Evolutionary conservation across 1,140 invertebrate species (phyloP), one percentile per base, ranked within the genome.

Genomic region (Drosophila nannoptera): DNA sequence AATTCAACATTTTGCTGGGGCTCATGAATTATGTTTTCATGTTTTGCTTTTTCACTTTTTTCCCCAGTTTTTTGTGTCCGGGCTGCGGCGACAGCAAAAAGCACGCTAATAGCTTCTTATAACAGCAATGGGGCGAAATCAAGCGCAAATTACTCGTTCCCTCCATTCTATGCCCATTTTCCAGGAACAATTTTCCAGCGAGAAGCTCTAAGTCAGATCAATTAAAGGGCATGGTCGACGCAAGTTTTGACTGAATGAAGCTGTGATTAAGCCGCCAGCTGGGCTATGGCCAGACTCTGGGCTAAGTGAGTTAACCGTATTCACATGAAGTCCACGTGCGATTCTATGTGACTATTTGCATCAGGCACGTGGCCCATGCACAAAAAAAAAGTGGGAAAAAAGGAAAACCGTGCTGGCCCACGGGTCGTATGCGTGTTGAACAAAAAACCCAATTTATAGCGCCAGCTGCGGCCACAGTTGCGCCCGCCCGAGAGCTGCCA

Each of bases 51-150:
- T 73, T 33, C 48, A 35, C 59, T 53, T 52, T 69, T 48, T 53
- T n/a, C n/a, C 38, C 5, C 22, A 36, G 12, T 36, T 69, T 29
- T 49, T 16, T 52, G 32, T 56, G 12, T 54, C 58, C 52, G 54
- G 50, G 55, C 64, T 45, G 42, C 46, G 54, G 45, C 43, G 61
- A 69, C 49, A 61, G 58, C 35, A 60, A 50, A 70, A 84, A 48
- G 69, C 84, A 77, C 69, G 73, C 76, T 84, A 84, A 84, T 84
- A 84, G 80, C 75, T 71, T 67, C 76, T 84, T 84, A 76, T 73
- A 65, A 70, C 66, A 80, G 69, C 53, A 76, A 83, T 69, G 56
- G 36, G 52, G 58, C 33, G 38, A 68, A 71, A 83, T 75, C 74
- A 70, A 58, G 54, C 64, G 43, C 67, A 78, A 64, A 78, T 77